Percentiles rank a stretch among this genome's conserved stretches.
These are phyloP conservation scores for Meiosimyza platycephala DNA, from an alignment of 2,888 invertebrate genomes.

Conservation along the genomic window DNA sequence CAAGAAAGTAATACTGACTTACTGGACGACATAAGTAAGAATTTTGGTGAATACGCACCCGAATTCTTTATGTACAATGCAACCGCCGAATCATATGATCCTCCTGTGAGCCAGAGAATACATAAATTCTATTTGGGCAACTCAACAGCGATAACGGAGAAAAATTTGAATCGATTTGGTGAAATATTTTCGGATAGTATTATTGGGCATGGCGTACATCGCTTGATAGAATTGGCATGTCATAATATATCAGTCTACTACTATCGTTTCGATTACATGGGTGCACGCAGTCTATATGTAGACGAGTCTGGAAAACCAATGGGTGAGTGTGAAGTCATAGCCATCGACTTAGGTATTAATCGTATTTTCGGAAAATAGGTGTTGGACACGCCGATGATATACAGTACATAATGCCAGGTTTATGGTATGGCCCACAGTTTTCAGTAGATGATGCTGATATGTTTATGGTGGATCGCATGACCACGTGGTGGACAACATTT, in stretches of 20 bases:
- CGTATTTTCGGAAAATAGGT: slow-evolving; percentile 34
- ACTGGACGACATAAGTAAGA: slow-evolving; percentile 52
- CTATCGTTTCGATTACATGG: slow-evolving; percentile 72
- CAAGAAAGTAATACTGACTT: slow-evolving; percentile 49
- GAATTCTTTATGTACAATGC: slow-evolving; percentile 67
- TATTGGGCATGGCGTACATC: slow-evolving; percentile 71
- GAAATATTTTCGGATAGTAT: slow-evolving; percentile 72
- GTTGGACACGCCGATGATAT: slow-evolving; percentile 58
- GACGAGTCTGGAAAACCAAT: slow-evolving; percentile 64
- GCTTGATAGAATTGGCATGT: slow-evolving; percentile 71
- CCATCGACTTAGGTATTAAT: background rate
- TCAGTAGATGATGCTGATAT: slow-evolving; percentile 59
- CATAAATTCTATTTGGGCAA: slow-evolving; percentile 49
- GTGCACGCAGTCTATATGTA: slow-evolving; percentile 69
- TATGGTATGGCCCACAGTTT: slow-evolving; percentile 55
- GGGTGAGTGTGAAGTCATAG: slow-evolving; percentile 43
- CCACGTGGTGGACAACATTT: slow-evolving; percentile 65
- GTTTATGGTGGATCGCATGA: slow-evolving; percentile 64
- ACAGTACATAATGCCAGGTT: slow-evolving; percentile 54
- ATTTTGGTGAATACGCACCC: slow-evolving; percentile 57
- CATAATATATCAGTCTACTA: slow-evolving; percentile 71
- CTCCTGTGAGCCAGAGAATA: slow-evolving; percentile 31
- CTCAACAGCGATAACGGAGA: slow-evolving; percentile 34
- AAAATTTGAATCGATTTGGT: slow-evolving; percentile 49
- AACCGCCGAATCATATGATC: background rate